Conservation (phyloP, 2,113 vertebrate genomes). For the Machaerirhynchus nigripectus region DNA sequence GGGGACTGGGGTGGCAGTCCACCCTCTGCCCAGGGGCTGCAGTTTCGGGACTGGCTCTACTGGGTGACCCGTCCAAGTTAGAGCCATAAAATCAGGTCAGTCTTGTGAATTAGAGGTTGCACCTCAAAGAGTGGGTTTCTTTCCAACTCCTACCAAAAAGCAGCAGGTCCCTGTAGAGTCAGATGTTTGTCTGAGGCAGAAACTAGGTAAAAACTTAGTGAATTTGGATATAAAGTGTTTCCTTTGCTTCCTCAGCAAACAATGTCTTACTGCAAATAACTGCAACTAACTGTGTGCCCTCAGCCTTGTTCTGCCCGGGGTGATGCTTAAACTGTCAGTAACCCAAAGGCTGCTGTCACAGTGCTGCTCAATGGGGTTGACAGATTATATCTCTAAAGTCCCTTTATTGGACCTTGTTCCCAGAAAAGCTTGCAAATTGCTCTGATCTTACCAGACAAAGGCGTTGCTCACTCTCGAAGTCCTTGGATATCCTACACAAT, state of each 20-base stretch:
- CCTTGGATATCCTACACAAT: conserved; percentile 76
- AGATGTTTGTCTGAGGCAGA: neutral
- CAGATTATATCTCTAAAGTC: conserved; percentile 81
- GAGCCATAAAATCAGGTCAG: neutral
- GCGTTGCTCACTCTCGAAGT: conserved; percentile 77
- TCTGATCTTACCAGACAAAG: conserved; percentile 90
- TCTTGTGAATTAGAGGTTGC: neutral
- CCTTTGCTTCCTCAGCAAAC: neutral
- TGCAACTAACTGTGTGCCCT: neutral
- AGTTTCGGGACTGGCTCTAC: neutral
- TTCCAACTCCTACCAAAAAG: neutral
- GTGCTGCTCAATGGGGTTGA: conserved; percentile 72
- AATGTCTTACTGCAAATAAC: neutral
- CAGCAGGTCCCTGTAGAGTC: neutral
- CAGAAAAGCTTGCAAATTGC: conserved; percentile 89
- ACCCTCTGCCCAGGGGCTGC: neutral
- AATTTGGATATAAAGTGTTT: neutral
- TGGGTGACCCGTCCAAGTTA: neutral
- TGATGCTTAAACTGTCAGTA: conserved; percentile 67
- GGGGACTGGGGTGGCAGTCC: neutral
- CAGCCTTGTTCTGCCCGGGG: conserved; percentile 42
- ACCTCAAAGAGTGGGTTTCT: accelerated
- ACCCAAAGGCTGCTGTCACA: conserved; percentile 66
- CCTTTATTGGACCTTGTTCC: conserved; percentile 83
- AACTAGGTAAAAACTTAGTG: neutral